Evolutionary conservation across 64 coral and sea anemone genomes (phyloP), one percentile per base, ranked within the genome.

Genomic region (Porites australiensis): DNA sequence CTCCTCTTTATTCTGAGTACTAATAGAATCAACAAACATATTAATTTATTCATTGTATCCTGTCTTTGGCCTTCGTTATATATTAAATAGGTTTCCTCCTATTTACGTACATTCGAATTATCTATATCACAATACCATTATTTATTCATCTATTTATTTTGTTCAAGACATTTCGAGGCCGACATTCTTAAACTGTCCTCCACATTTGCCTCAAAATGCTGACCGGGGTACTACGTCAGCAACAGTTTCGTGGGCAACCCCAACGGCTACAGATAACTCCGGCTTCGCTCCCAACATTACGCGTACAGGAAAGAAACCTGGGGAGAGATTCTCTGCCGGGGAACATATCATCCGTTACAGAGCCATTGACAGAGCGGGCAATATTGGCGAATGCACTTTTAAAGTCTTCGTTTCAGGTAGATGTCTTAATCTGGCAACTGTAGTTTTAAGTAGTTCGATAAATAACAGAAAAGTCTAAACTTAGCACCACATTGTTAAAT

Each of bases 291-390:
- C 77, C 19, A 91, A 82, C 78, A 43, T 91, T 21, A 82, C 77
- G 13, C 78, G 47, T 16, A 61, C 23, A 15, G 89, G 89, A 15
- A 82, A 71, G 64, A 21, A 20, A 44, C 53, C 89, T 82, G 77
- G 89, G 48, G 67, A 82, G 49, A 57, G 9, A 59, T 91, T 91
- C 44, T 20, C 78, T 21, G 53, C 78, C 61, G 89, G 89, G 8
- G 89, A 82, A 72, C 89, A 91, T 77, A 91, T 44, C 14, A 82
- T 82, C 51, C 89, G 89, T 19, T 91, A 91, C 65, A 8, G 82
- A 23, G 78, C 50, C 22, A 72, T 67, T 72, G 89, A 91, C 60
- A 79, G 73, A 61, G n/a, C 89, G 49, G 89, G 89, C 4, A 91
- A 82, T 66, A 48, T 59, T 61, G 79, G 53, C 47, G 23, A 69